A percentile compares a stretch with the other conserved stretches of the same genome.
These are phyloP conservation scores for Sturnira hondurensis DNA, from an alignment of 2,113 vertebrate genomes.

Conservation along the genomic window DNA sequence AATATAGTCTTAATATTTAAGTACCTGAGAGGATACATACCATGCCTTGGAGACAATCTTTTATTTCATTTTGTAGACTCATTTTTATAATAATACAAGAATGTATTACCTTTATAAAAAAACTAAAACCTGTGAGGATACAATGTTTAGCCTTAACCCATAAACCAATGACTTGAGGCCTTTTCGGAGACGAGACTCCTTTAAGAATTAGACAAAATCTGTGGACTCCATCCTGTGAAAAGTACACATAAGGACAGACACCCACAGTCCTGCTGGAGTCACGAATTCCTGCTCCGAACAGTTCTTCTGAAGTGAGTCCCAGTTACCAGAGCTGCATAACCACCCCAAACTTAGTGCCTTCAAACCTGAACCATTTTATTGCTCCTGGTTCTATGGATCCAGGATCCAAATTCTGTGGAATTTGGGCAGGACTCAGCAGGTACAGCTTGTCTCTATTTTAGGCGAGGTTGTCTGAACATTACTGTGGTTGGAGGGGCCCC, in stretches of 20 bases:
- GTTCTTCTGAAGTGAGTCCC: not conserved
- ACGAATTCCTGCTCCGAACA: not conserved
- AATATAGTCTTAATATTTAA: not conserved
- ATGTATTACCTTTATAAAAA: not conserved
- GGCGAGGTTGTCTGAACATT: rapidly evolving
- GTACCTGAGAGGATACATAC: not conserved
- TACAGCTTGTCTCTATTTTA: not conserved
- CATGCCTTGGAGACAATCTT: not conserved
- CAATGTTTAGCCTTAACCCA: not conserved
- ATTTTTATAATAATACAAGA: not conserved
- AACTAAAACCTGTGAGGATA: not conserved
- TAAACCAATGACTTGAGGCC: not conserved
- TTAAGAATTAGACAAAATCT: not conserved
- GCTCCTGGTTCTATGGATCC: not conserved
- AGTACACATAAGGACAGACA: not conserved
- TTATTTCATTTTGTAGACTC: not conserved
- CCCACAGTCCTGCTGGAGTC: rapidly evolving
- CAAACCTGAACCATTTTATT: not conserved
- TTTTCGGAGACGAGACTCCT: not conserved
- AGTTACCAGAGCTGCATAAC: not conserved
- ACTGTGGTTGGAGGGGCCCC: not conserved
- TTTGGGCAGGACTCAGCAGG: too few relatives aligned
- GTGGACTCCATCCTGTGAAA: not conserved
- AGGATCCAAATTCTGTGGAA: too few relatives aligned
- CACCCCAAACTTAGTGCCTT: not conserved